Evolutionary conservation across 1,140 invertebrate species (phyloP), one percentile per base, ranked within the genome.

Genomic region (Eubasilissa regina): DNA sequence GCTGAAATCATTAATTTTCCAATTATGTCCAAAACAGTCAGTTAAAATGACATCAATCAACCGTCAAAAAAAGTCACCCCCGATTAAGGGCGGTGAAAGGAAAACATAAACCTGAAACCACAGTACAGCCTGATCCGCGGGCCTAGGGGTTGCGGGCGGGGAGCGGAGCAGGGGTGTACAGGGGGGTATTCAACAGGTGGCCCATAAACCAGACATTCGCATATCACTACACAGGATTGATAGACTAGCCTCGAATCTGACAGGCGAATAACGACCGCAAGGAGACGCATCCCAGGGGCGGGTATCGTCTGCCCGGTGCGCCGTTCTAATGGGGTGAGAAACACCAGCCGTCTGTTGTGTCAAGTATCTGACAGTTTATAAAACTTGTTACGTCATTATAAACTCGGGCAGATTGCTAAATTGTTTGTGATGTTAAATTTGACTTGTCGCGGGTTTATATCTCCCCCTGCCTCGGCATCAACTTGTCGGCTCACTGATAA

Each of bases 181-280:
- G 12, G 74, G 73, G 58, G 48, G 43, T 43, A 47, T 53, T 77
- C 81, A 77, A 82, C 81, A 82, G 81, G 81, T 82, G 81, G 81
- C 81, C 75, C 81, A 82, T 82, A 82, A 82, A 82, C 78, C 81
- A 82, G 81, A 68, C 81, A 78, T 82, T 79, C 81, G 81, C 81
- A 80, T 82, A 82, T 82, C 81, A 82, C 64, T 79, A 79, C 74
- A 53, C 68, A 60, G 78, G 81, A 82, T 82, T 82, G 81, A 82
- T 82, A 82, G 78, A 82, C n/a, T n/a, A n/a, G n/a, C 78, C 64
- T 17, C 75, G 15, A 19, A 21, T 43, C 68, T 56, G 68, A 74
- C 79, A 64, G 66, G 64, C 74, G 62, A 73, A 66, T 56, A 51
- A 25, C 68, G 45, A 47, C 79, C 64, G 64, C 53, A 60, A 53